Percentiles rank a stretch among this genome's conserved stretches.
Evolutionary conservation across 2,113 vertebrate genomes (phyloP).

Genomic region (Drymodes brunneopygia): DNA sequence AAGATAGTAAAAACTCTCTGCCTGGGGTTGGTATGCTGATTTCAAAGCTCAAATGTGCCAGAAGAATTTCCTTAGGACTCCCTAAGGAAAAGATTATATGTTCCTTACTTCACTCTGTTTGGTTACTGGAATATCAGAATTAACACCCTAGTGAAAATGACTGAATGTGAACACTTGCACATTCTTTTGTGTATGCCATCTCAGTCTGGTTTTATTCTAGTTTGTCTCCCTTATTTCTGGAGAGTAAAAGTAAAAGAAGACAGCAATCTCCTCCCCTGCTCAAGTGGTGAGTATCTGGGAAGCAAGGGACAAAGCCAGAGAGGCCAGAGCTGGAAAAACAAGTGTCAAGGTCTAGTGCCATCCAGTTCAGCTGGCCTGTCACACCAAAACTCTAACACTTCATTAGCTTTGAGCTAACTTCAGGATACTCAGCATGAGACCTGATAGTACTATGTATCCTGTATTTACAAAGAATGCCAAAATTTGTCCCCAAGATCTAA

Average conservation of each 20-base stretch:
- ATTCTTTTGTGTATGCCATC: not conserved
- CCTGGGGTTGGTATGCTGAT: not conserved
- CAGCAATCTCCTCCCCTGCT: fast-evolving
- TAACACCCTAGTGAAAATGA: not conserved
- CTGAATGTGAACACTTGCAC: not conserved
- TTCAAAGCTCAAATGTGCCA: not conserved
- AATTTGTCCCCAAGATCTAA: not conserved
- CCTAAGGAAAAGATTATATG: not conserved
- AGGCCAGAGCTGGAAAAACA: not conserved
- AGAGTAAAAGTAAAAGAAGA: not conserved
- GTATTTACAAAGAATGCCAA: not conserved
- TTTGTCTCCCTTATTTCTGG: not conserved
- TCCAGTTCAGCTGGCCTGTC: not conserved
- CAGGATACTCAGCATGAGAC: not conserved
- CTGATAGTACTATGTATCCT: not conserved
- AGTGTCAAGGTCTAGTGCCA: not conserved
- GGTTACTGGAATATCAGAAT: not conserved
- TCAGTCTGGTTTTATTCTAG: not conserved
- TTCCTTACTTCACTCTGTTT: not conserved
- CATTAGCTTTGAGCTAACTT: not conserved
- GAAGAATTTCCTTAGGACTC: not conserved
- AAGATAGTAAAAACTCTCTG: not conserved
- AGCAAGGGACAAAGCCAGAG: not conserved
- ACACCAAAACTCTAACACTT: not conserved
- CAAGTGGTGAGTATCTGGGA: not conserved